Percentiles rank a stretch among this genome's conserved stretches.
Conservation (phyloP, 2,888 invertebrate genomes). For the Strigamia crassipes region DNA sequence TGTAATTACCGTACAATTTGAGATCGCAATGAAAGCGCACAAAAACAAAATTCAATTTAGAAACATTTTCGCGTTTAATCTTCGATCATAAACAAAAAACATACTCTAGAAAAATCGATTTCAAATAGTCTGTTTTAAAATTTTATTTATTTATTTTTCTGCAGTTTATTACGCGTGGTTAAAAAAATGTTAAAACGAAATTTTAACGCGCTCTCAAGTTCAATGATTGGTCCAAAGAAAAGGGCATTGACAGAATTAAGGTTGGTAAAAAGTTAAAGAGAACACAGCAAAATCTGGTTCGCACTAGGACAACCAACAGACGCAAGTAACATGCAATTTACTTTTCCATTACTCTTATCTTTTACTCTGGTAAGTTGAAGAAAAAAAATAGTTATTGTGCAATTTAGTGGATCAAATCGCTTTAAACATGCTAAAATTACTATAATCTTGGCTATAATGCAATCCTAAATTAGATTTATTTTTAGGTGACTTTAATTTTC, state of each 20-base stretch:
- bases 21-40: too few relatives aligned
- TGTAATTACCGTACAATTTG: too few relatives aligned
- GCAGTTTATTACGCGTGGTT: too few relatives aligned
- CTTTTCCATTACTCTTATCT: background rate
- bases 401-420: too few relatives aligned
- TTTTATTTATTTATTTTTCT: too few relatives aligned
- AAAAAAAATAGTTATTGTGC: background rate
- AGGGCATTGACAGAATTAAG: background rate
- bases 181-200: background rate
- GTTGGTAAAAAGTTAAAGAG: background rate
- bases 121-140: too few relatives aligned
- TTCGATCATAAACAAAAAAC: too few relatives aligned
- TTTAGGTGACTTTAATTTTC: background rate
- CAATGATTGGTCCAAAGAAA: background rate
- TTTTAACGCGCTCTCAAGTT: background rate
- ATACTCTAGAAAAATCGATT: too few relatives aligned
- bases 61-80: too few relatives aligned
- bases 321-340: background rate
- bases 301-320: background rate
- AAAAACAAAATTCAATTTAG: too few relatives aligned
- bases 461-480: background rate
- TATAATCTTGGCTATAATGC: too few relatives aligned
- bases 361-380: background rate
- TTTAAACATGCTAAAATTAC: too few relatives aligned
- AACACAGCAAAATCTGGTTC: conserved; percentile 1